Evolutionary conservation across 2,888 invertebrate genomes (phyloP).

Genomic region (Alloscopus bannaensis): DNA sequence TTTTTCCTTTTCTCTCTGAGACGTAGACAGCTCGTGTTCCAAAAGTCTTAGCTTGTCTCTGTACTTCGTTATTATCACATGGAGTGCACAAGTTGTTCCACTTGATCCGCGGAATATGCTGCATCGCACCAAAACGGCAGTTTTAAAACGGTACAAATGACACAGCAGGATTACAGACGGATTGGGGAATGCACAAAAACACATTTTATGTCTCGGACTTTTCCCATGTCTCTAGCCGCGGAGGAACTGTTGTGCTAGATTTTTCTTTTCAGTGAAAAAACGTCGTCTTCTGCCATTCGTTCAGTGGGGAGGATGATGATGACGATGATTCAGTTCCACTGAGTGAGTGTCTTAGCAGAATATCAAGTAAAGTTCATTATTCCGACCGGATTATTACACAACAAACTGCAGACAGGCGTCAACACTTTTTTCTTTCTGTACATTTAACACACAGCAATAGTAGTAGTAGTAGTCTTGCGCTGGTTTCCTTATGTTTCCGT

Average conservation of each 20-base stretch:
- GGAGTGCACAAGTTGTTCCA: too few species aligned
- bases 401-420: constrained; percentile 38
- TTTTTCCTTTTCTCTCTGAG: too few species aligned
- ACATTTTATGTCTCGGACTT: neutral
- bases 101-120: constrained; percentile 11
- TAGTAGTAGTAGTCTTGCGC: neutral
- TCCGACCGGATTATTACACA: constrained; percentile 19
- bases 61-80: too few species aligned
- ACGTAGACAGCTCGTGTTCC: too few species aligned
- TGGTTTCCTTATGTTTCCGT: neutral
- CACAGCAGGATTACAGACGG: neutral
- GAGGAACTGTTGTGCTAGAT: too few species aligned
- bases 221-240: too few species aligned
- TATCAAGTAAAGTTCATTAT: constrained; percentile 32
- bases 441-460: constrained; percentile 18
- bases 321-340: constrained; percentile 15
- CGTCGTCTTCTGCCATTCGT: too few species aligned
- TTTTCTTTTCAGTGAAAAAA: too few species aligned
- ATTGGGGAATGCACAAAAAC: neutral
- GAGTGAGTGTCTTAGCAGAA: constrained; percentile 9
- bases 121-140: constrained; percentile 14
- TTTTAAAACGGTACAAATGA: constrained; percentile 6
- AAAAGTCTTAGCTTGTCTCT: too few species aligned
- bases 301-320: too few species aligned
- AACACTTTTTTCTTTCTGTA: constrained; percentile 20